These are phyloP conservation scores for Xestia ashworthii DNA, from an alignment of 2,888 invertebrate genomes.

Conservation along the genomic window DNA sequence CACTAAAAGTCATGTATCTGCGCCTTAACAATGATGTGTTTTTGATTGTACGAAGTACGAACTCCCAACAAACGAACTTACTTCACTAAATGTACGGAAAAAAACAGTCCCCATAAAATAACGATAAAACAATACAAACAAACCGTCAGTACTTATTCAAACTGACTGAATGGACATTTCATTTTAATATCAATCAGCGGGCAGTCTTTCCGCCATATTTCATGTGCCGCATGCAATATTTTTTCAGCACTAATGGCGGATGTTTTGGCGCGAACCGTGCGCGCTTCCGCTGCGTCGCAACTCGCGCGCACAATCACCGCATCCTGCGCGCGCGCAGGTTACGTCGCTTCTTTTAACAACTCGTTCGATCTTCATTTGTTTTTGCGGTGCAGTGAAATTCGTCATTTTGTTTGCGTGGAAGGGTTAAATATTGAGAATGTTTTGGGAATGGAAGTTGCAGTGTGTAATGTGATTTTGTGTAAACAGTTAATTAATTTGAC, in stretches of 20 bases:
- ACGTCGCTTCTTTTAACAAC: conserved; percentile 67
- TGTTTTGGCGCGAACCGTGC: conserved; percentile 78
- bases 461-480: neutral
- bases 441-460: neutral
- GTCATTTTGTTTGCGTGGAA: conserved; percentile 51
- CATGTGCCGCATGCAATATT: conserved; percentile 74
- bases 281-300: conserved; percentile 73
- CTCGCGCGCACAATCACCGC: conserved; percentile 76
- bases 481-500: conserved; percentile 19
- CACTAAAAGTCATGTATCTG: too few species aligned
- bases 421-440: conserved; percentile 25
- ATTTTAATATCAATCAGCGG: conserved; percentile 67
- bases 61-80: neutral
- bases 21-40: neutral
- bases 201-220: conserved; percentile 64
- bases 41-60: neutral
- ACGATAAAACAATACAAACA: conserved; percentile 48
- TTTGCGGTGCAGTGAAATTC: conserved; percentile 49
- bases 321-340: conserved; percentile 73
- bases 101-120: conserved; percentile 23
- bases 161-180: conserved; percentile 55
- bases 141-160: conserved; percentile 48
- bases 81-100: neutral
- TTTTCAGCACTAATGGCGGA: conserved; percentile 76
- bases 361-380: conserved; percentile 68